Evolutionary conservation across 2,888 invertebrate genomes (phyloP), one percentile per base, ranked within the genome.

Genomic region (Hirtodrosophila cameraria): DNA sequence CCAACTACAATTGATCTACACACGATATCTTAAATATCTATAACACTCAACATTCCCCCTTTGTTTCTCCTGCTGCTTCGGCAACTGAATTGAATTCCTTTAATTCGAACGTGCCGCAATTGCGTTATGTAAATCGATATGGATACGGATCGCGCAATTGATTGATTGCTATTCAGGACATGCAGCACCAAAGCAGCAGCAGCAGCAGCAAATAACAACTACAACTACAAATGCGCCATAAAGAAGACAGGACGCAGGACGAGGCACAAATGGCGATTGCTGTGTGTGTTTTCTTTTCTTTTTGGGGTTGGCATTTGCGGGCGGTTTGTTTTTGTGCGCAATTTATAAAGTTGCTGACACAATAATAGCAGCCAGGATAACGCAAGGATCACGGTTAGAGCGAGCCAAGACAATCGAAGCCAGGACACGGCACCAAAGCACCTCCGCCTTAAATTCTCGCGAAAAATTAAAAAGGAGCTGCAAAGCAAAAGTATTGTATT

Each of bases 291-390:
- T 4, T 48, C 31, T 12, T 12, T 28, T 36, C 11, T 23, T 15
- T 23, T 41, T 54, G 27, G n/a, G 35, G 38, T 18, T 52, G 16
- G 46, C 38, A 66, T 75, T 79, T 79, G 74, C 87, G 83, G 88
- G 88, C 89, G 89, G 86, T 88, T 85, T 88, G 88, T 88, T 88
- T 86, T 84, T 80, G 76, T 85, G 70, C 77, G 80, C 89, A 88
- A 88, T 89, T 88, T 87, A 82, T 75, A 86, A 89, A 88, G 89
- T 88, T 88, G 89, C 87, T 88, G 88, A 86, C 88, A 86, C 78
- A 80, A 78, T 74, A 77, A 80, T 80, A 66, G 69, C 45, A 61
- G 69, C 50, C 45, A 55, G 60, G 38, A 62, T 58, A 55, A 61
- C 48, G 45, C 39, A 55, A 62, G 69, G 70, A 69, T 54, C 79